phyloP scores from a whole-genome alignment of 2,797 vertebrate genomes.

The Morus bassanus region DNA sequence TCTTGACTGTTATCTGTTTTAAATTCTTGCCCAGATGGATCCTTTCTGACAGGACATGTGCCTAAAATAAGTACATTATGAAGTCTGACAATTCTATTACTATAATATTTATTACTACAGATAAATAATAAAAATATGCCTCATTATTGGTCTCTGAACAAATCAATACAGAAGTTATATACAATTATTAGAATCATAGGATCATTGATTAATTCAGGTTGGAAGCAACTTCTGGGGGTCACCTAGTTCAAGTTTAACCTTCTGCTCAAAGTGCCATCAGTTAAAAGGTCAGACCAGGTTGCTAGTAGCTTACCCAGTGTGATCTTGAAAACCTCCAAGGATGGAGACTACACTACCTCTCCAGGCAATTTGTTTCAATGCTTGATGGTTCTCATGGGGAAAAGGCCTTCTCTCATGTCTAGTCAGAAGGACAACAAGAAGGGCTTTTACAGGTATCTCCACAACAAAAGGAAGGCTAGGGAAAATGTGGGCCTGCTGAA shows the following conservation, averaged over 20 bases:
- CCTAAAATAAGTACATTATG: slow-evolving; percentile 47
- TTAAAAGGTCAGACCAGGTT: not conserved
- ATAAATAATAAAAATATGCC: not conserved
- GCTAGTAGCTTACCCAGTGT: not conserved
- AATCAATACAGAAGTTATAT: not conserved
- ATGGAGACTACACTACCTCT: not conserved
- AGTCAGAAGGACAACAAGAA: not conserved
- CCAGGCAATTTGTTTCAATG: not conserved
- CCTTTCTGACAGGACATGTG: not conserved
- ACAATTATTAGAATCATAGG: not conserved
- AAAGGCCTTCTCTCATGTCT: not conserved
- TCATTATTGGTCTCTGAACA: not conserved
- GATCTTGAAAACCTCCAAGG: not conserved
- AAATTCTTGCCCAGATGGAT: not conserved
- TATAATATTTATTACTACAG: not conserved
- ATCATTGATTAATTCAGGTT: not conserved
- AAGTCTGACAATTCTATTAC: not conserved
- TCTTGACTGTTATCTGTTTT: not conserved
- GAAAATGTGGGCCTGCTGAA: not conserved
- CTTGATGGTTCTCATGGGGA: not conserved
- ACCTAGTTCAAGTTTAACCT: not conserved
- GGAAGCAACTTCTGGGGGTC: not conserved
- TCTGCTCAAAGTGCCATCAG: not conserved
- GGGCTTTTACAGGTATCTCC: not conserved
- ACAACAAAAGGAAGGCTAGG: not conserved